Conservation (phyloP, 2,888 invertebrate species). For the Podabrus alpinus region DNA sequence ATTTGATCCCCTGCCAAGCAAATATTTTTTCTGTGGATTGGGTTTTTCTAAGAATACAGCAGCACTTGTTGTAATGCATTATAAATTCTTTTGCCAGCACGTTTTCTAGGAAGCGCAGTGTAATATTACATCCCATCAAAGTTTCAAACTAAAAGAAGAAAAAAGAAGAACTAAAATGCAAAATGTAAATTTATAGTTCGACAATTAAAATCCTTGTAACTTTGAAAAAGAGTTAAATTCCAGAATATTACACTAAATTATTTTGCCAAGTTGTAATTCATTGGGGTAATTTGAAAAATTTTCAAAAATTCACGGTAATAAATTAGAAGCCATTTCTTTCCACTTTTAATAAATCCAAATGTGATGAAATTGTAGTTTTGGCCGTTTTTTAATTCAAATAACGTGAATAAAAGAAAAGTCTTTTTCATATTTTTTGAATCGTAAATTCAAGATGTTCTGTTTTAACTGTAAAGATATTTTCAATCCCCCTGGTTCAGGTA, state of each 20-base stretch:
- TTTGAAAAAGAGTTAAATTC: not conserved
- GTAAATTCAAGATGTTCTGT: too few relatives aligned
- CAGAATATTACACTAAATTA: not conserved
- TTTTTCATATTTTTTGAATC: too few relatives aligned
- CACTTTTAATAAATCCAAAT: too few relatives aligned
- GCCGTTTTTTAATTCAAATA: too few relatives aligned
- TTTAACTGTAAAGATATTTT: too few relatives aligned
- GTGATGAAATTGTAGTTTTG: too few relatives aligned
- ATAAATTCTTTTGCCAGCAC: not conserved
- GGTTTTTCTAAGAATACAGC: not conserved
- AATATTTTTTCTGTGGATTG: too few relatives aligned
- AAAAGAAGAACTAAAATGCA: too few relatives aligned
- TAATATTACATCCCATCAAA: not conserved
- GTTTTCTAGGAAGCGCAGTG: not conserved
- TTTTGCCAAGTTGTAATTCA: not conserved
- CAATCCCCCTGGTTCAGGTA: too few relatives aligned
- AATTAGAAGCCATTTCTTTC: too few relatives aligned
- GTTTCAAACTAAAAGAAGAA: not conserved
- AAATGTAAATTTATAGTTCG: too few relatives aligned
- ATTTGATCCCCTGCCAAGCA: not conserved
- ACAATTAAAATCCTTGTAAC: not conserved
- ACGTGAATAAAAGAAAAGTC: too few relatives aligned
- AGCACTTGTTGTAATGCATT: not conserved
- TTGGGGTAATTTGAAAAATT: not conserved
- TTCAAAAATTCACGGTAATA: not conserved